Evolutionary conservation across 2,797 vertebrate genomes (phyloP), one percentile per base, ranked within the genome.

Genomic region (Pseudochirops corinnae): DNA sequence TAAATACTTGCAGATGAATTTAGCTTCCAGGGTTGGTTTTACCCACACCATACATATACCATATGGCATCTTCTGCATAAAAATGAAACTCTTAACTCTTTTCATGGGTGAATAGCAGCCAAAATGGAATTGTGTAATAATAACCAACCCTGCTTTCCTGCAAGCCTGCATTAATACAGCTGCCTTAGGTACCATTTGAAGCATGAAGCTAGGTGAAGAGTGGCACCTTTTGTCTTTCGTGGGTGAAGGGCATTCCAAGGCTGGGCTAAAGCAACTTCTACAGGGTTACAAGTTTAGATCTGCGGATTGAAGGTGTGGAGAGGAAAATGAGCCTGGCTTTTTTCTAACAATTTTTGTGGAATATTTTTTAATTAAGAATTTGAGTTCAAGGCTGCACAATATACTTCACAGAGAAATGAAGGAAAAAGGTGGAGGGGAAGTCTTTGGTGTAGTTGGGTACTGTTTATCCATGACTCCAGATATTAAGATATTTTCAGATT

Each of bases 51-150:
- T 90, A 62, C 94, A 94, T 93, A 95, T 93, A 90, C 96, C 96
- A 96, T 94, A 96, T 97, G 96, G 95, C 95, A 95, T 90, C 95
- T 92, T 97, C 95, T 31, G 33, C 95, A 97, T 95, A 96, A 96
- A 98, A 97, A 96, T 97, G 95, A 95, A 97, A 96, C 97, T 95
- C 95, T 91, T 96, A 97, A 96, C 97, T 95, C 95, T 91, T 96
- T 97, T 98, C 95, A 93, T 96, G 96, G 96, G 91, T 98, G 94
- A 97, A 90, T 93, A 93, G 96, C 91, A 94, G 95, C 93, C 97
- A 97, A 97, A 97, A 97, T 97, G 93, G 95, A 97, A 97, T 93
- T 96, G 94, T 94, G 56, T 95, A 93, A 96, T 87, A 94, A 94
- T 94, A 95, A 95, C 96, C 96, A 95, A 94, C 90, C 46, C 87